Evolutionary conservation across 2,888 invertebrate genomes (phyloP), one percentile per base, ranked within the genome.

Genomic region (Xylota segnis): DNA sequence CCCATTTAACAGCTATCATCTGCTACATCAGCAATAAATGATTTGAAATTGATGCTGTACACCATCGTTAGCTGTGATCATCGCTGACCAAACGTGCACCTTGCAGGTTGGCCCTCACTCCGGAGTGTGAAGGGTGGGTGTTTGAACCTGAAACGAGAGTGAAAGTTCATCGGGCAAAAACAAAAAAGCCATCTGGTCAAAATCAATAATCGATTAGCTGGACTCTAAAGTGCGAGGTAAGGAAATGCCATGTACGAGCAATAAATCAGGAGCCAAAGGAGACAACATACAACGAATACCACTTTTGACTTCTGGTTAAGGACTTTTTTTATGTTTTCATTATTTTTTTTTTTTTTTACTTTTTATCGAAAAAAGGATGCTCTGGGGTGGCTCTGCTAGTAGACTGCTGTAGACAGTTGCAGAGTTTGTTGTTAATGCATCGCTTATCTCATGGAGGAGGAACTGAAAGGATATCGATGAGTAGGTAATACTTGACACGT

Each of bases 1-100:
- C 82, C 76, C 82, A 77, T 82, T 86, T 86, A 86, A 86, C 86
- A 86, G 86, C 86, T 86, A 86, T 86, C 86, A 86, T 86, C 86
- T 86, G 86, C 86, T 82, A 86, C 86, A 86, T 86, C 86, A 82
- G 82, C 86, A 86, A 86, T 86, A 86, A 86, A 86, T 86, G 86
- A 86, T 86, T 86, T 72, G 86, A 86, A 86, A 86, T 86, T 86
- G 86, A 86, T 86, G 82, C 77, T 86, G 76, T 82, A 82, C 86
- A 82, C 34, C 61, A 66, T 86, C 81, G 84, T 84, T 84, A 81
- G 84, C 75, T 71, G 45, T 71, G 74, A 70, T 76, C 86, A 76
- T 68, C 37, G 82, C 68, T 86, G 86, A 72, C 86, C 82, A 77
- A 82, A 82, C 76, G 86, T 86, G 71, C 72, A 86, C 82, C 86